Conservation (phyloP, 2,797 vertebrate genomes). For the Periophthalmus magnuspinnatus region DNA sequence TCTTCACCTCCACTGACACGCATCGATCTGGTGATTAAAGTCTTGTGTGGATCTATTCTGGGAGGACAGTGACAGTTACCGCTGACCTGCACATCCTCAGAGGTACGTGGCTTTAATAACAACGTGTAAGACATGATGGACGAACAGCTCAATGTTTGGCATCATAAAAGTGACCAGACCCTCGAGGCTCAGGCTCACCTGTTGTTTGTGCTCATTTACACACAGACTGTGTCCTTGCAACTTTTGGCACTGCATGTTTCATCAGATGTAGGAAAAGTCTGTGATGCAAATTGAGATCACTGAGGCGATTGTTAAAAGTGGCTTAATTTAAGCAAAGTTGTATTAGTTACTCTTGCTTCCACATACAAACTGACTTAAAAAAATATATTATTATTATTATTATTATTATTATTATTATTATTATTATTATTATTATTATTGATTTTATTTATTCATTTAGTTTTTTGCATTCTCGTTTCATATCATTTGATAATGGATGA, state of each 20-base stretch:
- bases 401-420: not conserved
- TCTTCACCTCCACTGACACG: not conserved
- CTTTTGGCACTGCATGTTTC: not conserved
- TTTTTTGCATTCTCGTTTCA: not conserved
- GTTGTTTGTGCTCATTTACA: conserved; percentile 27
- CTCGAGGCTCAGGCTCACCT: conserved; percentile 30
- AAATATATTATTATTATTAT: not conserved
- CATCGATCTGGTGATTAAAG: conserved; percentile 33
- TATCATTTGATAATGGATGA: not conserved
- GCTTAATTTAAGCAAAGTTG: not conserved
- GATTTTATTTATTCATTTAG: not conserved
- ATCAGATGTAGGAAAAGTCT: not conserved
- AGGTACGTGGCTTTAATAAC: conserved; percentile 54
- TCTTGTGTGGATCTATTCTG: conserved; percentile 57
- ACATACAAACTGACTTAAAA: not conserved
- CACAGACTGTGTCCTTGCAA: not conserved
- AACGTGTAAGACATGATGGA: not conserved
- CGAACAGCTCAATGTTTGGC: not conserved
- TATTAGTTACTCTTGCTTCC: not conserved
- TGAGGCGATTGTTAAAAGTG: not conserved
- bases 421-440: not conserved
- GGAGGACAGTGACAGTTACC: conserved; percentile 36
- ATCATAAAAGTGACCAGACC: not conserved
- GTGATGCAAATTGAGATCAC: not conserved
- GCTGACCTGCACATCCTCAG: conserved; percentile 41